Base-by-base conservation (phyloP, 2,888 invertebrate species). In the Drosophila emarginata region DNA sequence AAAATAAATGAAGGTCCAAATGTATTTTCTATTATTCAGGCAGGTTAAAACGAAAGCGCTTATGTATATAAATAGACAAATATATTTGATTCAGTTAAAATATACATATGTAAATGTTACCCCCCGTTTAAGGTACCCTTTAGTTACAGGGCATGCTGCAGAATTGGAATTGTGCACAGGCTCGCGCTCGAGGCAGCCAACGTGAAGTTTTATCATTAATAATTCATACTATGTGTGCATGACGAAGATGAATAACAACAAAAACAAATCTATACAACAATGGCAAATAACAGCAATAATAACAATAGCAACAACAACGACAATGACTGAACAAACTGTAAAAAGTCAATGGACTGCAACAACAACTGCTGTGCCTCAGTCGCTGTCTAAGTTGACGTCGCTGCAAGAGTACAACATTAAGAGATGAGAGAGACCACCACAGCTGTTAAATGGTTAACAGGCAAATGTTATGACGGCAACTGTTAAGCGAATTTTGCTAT, bases 291-390 rank as follows among this genome's bases (percentile, higher is more conserved):
- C 57, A 67, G 39, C 61, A 64, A 26, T 50, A 64, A 36, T 45
- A 58, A 32, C 37, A 60, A 36, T 56, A 21, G 26, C 59, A 64
- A 26, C 61, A 57, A 64, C 52, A 61, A 32, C 54, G 63, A 26
- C 63, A 52, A 52, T 62, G 56, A 72, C 72, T 71, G 82, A 74
- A 74, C 75, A 80, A 83, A 82, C 78, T 82, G 79, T 69, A 63
- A 79, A 73, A 74, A 79, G 80, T 79, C 78, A 78, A 79, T 74
- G 77, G 77, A 78, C 80, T 77, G 72, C 80, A 79, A 67, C 36
- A 73, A 75, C 66, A 77, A 61, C 63, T 61, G 64, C 45, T 51
- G 18, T 51, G 36, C 65, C 51, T 56, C 54, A 14, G 61, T 64
- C 23, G 61, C 63, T 5, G 64, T 26, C 9, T 68, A 56, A 53